Base-by-base conservation (phyloP, 2,888 invertebrate genomes). In the Aporophyla lueneburgensis region DNA sequence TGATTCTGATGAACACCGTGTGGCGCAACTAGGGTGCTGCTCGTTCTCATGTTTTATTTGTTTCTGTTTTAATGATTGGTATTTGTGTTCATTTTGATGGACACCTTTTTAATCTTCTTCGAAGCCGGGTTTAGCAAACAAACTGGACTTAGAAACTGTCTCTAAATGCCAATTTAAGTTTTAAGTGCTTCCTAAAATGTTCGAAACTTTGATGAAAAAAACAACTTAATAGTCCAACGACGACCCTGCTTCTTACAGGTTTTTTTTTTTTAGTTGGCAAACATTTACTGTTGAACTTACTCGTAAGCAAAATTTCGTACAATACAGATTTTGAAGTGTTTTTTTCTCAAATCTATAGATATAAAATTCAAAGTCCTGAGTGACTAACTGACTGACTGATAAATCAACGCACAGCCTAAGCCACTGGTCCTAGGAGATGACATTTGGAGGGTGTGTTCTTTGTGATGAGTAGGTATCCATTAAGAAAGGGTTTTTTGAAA, bases 121-220 rank as follows among this genome's bases (percentile, higher is more conserved):
- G 2, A 84, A 81, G 12, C 14, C 21, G 1, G n/a, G 5, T 66
- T 67, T 67, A 19, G 19, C 40, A 40, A 75, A 72, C 14, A 67
- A 81, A 72, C 24, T 76, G 63, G 12, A 62, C 53, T 75, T 71
- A 10, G 6, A 58, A 81, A 69, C 53, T 62, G 71, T 62, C 53
- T 58, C 40, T 59, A 70, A 77, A 74, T 61, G 19, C 59, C 83
- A 83, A 82, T 85, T 73, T 82, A 69, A 73, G 78, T 83, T 85
- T 49, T 27, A 85, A 75, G n/a, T 61, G 68, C 40, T 73, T 68
- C 63, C 53, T 68, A 61, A 76, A 72, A 82, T 58, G 56, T 73
- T 63, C 58, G 21, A 58, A 71, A 77, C 67, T 73, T 76, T 51
- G 5, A 27, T 59, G 33, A 33, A 80, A 68, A 68, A 66, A 65